These are phyloP conservation scores for Entosphenus tridentatus DNA, from an alignment of 2,113 vertebrate genomes.

Conservation along the genomic window DNA sequence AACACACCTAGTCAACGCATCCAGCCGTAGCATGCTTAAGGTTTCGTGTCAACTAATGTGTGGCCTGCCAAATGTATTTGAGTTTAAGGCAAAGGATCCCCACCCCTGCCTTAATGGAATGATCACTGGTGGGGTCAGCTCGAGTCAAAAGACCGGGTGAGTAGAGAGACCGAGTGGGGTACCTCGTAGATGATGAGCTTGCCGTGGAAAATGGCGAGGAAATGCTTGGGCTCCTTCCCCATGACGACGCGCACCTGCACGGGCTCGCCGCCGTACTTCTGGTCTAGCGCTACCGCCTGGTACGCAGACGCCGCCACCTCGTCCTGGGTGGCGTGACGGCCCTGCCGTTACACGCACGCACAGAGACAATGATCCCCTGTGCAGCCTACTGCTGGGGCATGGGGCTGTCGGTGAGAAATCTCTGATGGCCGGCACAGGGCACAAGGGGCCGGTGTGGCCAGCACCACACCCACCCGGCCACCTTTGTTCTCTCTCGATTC, in stretches of 20 bases:
- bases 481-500: neutral
- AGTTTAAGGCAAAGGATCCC: no score
- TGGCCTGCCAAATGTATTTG: no score
- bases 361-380: neutral
- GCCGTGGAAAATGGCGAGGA: constrained; percentile 60
- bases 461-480: neutral
- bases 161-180: neutral
- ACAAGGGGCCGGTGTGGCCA: no score
- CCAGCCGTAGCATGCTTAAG: no score
- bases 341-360: constrained; percentile 20
- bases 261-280: constrained; percentile 25
- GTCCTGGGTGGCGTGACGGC: constrained; percentile 39
- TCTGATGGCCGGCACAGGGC: no score
- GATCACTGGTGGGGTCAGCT: no score
- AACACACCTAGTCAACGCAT: no score
- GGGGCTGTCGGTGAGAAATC: neutral
- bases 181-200: constrained; percentile 54
- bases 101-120: no score
- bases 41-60: no score
- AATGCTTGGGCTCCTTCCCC: constrained; percentile 61
- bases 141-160: neutral
- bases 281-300: constrained; percentile 41
- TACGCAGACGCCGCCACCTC: constrained; percentile 50
- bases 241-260: constrained; percentile 49
- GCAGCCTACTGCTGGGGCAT: neutral